These are phyloP conservation scores for Ips nitidus DNA, from an alignment of 1,140 invertebrate genomes.

Conservation along the genomic window DNA sequence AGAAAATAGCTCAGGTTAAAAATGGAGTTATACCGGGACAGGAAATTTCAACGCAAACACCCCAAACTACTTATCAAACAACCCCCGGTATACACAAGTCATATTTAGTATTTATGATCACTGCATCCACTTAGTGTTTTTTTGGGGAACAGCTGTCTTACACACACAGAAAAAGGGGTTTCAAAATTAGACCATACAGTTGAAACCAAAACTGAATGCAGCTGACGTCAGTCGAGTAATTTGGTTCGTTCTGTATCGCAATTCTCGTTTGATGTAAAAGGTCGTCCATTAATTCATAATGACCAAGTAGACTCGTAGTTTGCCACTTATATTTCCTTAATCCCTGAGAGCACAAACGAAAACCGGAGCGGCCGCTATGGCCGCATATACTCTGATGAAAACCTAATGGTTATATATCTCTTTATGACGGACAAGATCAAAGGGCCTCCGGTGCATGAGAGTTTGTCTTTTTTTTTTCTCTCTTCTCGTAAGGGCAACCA, in stretches of 20 bases:
- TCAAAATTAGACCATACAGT: background rate
- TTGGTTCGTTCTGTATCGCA: slow-evolving; percentile 42
- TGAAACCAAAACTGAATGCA: background rate
- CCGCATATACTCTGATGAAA: slow-evolving; percentile 52
- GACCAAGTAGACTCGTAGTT: slow-evolving; percentile 51
- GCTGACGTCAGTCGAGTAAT: background rate
- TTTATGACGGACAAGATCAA: slow-evolving; percentile 52
- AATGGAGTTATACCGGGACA: no score
- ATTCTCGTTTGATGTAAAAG: slow-evolving; percentile 53
- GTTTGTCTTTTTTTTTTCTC: slow-evolving; percentile 50
- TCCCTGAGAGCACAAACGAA: slow-evolving; percentile 51
- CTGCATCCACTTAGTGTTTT: slow-evolving; percentile 6
- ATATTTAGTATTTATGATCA: slow-evolving; percentile 10
- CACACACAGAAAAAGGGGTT: background rate
- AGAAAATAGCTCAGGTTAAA: no score
- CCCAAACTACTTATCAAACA: background rate
- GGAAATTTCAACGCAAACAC: no score
- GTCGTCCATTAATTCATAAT: slow-evolving; percentile 54
- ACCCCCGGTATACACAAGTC: background rate
- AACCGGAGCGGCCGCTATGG: slow-evolving; percentile 43
- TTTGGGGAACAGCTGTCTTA: background rate
- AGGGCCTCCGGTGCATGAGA: slow-evolving; percentile 44
- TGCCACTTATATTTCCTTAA: slow-evolving; percentile 54
- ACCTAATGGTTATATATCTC: slow-evolving; percentile 54
- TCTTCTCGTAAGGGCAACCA: slow-evolving; percentile 41